These are phyloP conservation scores for Colius striatus DNA, from an alignment of 2,113 vertebrate species.

Conservation along the genomic window DNA sequence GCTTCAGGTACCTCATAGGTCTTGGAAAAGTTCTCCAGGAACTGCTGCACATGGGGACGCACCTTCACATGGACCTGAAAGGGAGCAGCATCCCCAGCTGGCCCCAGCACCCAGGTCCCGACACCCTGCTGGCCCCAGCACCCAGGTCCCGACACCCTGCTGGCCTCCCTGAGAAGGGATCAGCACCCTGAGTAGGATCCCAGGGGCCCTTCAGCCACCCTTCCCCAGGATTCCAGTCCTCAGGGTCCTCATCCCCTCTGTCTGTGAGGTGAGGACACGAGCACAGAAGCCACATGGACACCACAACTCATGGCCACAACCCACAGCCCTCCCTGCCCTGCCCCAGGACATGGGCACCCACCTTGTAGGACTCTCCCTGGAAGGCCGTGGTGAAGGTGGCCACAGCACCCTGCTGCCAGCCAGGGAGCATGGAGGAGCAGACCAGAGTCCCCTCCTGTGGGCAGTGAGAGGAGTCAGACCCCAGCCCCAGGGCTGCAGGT, in stretches of 20 bases:
- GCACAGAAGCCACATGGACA: background rate
- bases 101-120: background rate
- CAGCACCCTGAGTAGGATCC: background rate
- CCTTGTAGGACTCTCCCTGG: background rate
- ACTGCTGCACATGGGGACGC: slow-evolving; percentile 79
- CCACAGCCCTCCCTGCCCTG: fast-evolving
- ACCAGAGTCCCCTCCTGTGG: slow-evolving; percentile 82
- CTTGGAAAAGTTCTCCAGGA: slow-evolving; percentile 81
- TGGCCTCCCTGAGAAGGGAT: fast-evolving
- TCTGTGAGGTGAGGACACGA: fast-evolving
- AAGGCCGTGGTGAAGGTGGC: slow-evolving; percentile 54
- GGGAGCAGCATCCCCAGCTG: background rate
- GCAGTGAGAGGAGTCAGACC: background rate
- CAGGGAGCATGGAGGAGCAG: slow-evolving; percentile 77
- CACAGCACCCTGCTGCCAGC: slow-evolving; percentile 64
- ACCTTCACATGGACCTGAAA: slow-evolving; percentile 82
- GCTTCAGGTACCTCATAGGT: slow-evolving; percentile 76
- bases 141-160: fast-evolving
- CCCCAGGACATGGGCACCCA: background rate
- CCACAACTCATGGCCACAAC: fast-evolving
- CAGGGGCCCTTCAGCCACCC: no score
- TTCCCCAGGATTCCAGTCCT: background rate
- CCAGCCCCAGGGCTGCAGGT: fast-evolving
- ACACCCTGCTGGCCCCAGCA: background rate
- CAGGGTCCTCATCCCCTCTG: background rate